Evolutionary conservation across 2,888 invertebrate species (phyloP), one percentile per base, ranked within the genome.

Genomic region (Trichogramma dendrolimi): DNA sequence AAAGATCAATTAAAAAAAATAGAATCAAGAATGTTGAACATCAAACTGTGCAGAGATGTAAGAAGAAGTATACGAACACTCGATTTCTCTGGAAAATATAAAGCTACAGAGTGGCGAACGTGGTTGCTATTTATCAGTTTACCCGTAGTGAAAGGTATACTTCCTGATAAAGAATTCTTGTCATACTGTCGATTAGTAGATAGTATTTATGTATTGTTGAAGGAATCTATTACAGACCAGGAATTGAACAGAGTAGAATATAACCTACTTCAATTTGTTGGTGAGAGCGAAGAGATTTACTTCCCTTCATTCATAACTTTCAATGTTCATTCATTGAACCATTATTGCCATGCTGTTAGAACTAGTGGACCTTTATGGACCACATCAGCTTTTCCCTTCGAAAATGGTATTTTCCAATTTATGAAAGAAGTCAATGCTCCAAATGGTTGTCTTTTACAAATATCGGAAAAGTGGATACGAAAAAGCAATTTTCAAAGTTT

Each of bases 21-120:
- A 43, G 43, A 51, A 6, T 40, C 6, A 27, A 58, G 50, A 50
- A 51, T 58, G 52, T 4, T 6, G 4, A 58, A 58, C 6, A 46
- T 58, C 5, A 46, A 43, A 8, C 41, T 52, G n/a, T 38, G 4
- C 44, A 43, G 52, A 6, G 58, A 51, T 44, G 39, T 51, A 7
- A 42, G 43, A 11, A 50, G 58, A 14, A 44, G 5, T 38, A 40
- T 52, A 38, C 43, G 58, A 8, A 38, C 58, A 3, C 42, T 57
- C 3, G 6, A 42, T 41, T 7, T 10, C 40, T 43, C 10, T 27
- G 4, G n/a, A 0, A 58, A 58, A n/a, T 66, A 60, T 58, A 66
- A 64, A 51, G 62, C 66, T 8, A 43, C 55, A 4, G 64, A 64
- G 39, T 66, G 66, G 64, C 43, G 58, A 49, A 61, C 58, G 14